These are phyloP conservation scores for Scatophagus argus DNA, from an alignment of 2,113 vertebrate genomes.

Conservation along the genomic window DNA sequence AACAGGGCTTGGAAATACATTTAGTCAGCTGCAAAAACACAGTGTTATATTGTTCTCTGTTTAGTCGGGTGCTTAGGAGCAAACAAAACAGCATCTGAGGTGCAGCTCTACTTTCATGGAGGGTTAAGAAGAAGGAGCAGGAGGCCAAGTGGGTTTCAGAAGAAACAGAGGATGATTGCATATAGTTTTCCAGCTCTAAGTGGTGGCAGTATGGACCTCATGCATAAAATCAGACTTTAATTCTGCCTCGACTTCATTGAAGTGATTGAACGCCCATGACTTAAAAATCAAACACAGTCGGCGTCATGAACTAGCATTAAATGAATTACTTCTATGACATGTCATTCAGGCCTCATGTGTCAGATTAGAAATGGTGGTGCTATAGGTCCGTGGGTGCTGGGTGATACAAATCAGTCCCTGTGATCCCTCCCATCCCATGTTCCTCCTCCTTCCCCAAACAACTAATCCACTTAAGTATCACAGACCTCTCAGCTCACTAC, in stretches of 20 bases:
- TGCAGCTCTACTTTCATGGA: conserved; percentile 61
- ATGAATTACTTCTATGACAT: conserved; percentile 44
- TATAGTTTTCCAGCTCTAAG: conserved; percentile 52
- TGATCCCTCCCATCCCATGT: conserved; percentile 53
- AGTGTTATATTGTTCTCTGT: conserved; percentile 62
- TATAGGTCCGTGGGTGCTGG: conserved; percentile 29
- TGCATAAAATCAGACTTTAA: conserved; percentile 55
- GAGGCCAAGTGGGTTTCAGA: conserved; percentile 56
- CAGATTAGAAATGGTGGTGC: conserved; percentile 51
- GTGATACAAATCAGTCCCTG: conserved; percentile 46
- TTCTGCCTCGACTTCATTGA: conserved; percentile 8
- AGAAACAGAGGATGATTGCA: conserved; percentile 66
- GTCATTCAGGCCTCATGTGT: conserved; percentile 23
- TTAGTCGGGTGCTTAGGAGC: conserved; percentile 60
- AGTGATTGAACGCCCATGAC: conserved; percentile 1
- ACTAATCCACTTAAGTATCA: conserved; percentile 66
- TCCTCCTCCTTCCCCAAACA: conserved; percentile 43
- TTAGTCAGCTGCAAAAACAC: conserved; percentile 73
- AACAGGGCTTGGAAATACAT: conserved; percentile 60
- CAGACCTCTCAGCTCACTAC: conserved; percentile 31
- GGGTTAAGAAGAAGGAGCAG: conserved; percentile 66
- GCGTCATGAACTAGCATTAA: conserved; percentile 41
- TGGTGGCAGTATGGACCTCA: conserved; percentile 17
- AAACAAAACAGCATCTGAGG: conserved; percentile 74
- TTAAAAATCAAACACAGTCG: conserved; percentile 29